phyloP scores from a whole-genome alignment of 2,888 invertebrate species.

The Chelonus formosanus region DNA sequence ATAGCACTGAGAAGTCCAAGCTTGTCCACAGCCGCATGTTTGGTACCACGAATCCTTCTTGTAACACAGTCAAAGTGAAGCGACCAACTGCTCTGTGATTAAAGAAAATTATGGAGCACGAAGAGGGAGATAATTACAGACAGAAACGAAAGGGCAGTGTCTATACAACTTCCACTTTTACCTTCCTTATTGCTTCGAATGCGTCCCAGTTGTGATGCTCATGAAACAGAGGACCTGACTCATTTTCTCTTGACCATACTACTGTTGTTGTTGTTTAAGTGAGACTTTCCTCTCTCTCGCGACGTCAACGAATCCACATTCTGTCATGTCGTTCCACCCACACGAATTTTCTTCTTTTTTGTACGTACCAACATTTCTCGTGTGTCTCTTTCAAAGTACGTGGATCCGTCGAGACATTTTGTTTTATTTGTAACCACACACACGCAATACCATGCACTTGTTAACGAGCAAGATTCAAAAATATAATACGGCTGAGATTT shows the following conservation, averaged over 20 bases:
- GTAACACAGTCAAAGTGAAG: conserved; percentile 52
- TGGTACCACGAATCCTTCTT: conserved; percentile 44
- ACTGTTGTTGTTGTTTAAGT: not conserved
- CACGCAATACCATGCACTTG: too few species aligned
- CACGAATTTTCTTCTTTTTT: not conserved
- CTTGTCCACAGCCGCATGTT: conserved; percentile 4
- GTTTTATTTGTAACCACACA: too few species aligned
- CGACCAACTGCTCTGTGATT: conserved; percentile 58
- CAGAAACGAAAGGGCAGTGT: conserved; percentile 34
- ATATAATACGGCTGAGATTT: not conserved
- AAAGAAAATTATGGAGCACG: conserved; percentile 62
- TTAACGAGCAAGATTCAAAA: too few species aligned
- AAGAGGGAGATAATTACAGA: conserved; percentile 59
- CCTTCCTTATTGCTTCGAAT: too few species aligned
- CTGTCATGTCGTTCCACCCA: too few species aligned
- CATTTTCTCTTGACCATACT: conserved; percentile 7
- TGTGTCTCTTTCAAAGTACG: too few species aligned
- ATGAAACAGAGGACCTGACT: not conserved
- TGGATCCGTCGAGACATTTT: too few species aligned
- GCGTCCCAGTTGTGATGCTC: too few species aligned
- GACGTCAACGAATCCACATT: too few species aligned
- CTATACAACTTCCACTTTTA: not conserved
- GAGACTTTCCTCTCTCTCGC: not conserved
- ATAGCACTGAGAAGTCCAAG: not conserved
- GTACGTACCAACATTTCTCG: not conserved